Evolutionary conservation across 2,113 vertebrate species (phyloP), one percentile per base, ranked within the genome.

Genomic region (Oophaga pumilio): DNA sequence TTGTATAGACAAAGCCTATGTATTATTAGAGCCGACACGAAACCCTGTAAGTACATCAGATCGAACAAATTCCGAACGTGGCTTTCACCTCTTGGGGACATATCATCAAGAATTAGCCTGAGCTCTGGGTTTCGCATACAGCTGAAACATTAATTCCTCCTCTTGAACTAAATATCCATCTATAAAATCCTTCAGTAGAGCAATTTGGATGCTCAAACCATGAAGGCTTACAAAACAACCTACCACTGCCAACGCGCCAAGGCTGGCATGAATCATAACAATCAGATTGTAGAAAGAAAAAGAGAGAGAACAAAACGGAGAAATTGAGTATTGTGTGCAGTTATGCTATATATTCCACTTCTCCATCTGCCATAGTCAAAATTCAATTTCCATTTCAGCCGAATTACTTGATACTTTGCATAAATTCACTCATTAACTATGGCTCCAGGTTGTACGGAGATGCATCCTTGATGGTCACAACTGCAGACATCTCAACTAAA

Each of bases 51-150:
- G 33, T 76, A 88, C 69, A 83, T 56, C 18, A 50, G 78, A 24
- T 53, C n/a, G 79, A 82, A 88, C 79, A 76, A 82, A 62, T 81
- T 52, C 68, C 52, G 33, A 76, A 76, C 28, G 17, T 33, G 24
- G 71, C 9, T 11, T 49, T 60, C 8, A 83, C 56, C 79, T 76
- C 71, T 82, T 66, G 71, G 43, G 80, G 62, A 84, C 59, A 56
- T 68, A 33, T 84, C 49, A 33, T 43, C 8, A 71, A 77, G 66
- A 53, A 83, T 84, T 59, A 84, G 59, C 57, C 28, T 52, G 43
- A 83, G 73, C 2, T 60, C 86, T 83, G 86, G 64, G 80, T 76
- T 82, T 59, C 64, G 66, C 62, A 82, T 57, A 71, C 79, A 88
- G 60, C 79, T 83, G 80, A 74, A 82, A 15, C 68, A 52, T 24